Conservation (phyloP, 2,888 invertebrate species). For the Epicampocera succincta region DNA sequence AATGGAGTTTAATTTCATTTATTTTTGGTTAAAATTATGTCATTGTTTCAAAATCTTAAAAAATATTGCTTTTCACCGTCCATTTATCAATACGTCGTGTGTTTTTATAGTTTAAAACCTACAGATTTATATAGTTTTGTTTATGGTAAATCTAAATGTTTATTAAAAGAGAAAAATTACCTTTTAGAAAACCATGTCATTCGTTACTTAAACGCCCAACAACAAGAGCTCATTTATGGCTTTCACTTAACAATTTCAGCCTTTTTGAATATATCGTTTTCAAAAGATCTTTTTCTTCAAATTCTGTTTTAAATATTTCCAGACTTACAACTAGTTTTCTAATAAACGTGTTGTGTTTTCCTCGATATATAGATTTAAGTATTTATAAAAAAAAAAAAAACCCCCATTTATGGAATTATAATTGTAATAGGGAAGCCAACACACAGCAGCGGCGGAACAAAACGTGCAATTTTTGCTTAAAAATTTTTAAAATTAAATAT, state of each 20-base stretch:
- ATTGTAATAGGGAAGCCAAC: too few relatives aligned
- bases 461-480: too few relatives aligned
- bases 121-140: conserved; percentile 1
- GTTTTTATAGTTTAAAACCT: conserved; percentile 17
- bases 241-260: too few relatives aligned
- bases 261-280: not conserved
- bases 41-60: too few relatives aligned
- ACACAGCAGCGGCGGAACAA: too few relatives aligned
- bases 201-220: not conserved
- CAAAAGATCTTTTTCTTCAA: conserved; percentile 6
- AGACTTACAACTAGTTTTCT: conserved; percentile 47
- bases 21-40: too few relatives aligned
- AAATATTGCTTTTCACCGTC: not conserved
- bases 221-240: too few relatives aligned
- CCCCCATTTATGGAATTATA: not conserved
- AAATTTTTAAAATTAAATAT: too few relatives aligned
- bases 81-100: not conserved
- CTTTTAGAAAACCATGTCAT: not conserved
- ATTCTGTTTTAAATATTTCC: conserved; percentile 20
- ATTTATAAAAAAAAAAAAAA: too few relatives aligned
- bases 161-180: conserved; percentile 1
- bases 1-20: too few relatives aligned
- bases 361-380: not conserved
- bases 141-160: conserved; percentile 33
- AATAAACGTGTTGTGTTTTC: conserved; percentile 10